Base-by-base conservation (phyloP, 2,797 vertebrate species). In the Alauda arvensis region DNA sequence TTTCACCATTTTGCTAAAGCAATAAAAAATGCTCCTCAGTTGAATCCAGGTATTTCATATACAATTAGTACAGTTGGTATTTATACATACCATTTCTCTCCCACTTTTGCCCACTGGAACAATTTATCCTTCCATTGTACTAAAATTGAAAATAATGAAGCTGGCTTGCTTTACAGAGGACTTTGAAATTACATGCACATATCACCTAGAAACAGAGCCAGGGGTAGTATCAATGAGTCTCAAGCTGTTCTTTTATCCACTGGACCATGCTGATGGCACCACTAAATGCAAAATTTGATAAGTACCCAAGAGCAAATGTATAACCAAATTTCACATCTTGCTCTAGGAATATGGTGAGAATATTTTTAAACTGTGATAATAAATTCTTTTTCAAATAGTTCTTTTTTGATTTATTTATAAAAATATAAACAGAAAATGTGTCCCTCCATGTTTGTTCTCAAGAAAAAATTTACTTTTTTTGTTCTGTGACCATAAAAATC, bases 121-220 rank as follows among this genome's bases (percentile, higher is more conserved):
- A 66, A 49, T 92, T 88, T 77, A 42, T 91, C 15, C 43, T 88
- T 80, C 55, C 19, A 52, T 91, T 34, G 33, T 45, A 34, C 74
- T 88, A 75, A 80, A 91, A 90, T 0, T 80, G 52, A 59, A 77
- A 91, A 71, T 77, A 80, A 80, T 83, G 55, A 85, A 80, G 13
- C 68, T 92, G 84, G 20, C 28, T 77, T 86, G 33, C 48, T 85
- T 92, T 88, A 72, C 77, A 80, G 39, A 90, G 33, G 42, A 55
- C 63, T 70, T 81, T 49, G 68, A 76, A 86, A 74, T 84, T 51
- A n/a, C 19, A 16, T 63, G 60, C 46, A 46, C 31, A 48, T 40
- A 86, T 92, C 52, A 66, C 52, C 56, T 75, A 55, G 55, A 92
- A 85, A 18, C 45, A 76, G 63, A 87, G 60, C 70, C 68, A 88